Conservation (phyloP, 2,888 invertebrate species). For the Aspidiotus destructor region DNA sequence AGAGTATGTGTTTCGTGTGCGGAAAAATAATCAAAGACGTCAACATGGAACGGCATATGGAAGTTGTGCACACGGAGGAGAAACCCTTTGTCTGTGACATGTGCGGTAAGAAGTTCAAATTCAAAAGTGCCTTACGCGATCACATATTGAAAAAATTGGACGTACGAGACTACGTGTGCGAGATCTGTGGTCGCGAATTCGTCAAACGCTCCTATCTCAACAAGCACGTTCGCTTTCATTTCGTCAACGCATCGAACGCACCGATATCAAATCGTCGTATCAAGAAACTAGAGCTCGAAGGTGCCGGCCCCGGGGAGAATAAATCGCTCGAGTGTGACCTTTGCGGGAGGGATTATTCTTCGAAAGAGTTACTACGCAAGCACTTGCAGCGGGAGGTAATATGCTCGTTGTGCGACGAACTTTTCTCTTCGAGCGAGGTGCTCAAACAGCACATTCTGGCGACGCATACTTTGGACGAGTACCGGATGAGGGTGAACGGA, state of each 20-base stretch:
- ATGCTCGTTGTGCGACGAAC: constrained; percentile 17
- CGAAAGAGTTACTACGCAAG: not conserved
- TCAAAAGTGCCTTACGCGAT: constrained; percentile 18
- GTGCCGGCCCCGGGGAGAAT: not conserved
- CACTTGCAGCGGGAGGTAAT: constrained; percentile 15
- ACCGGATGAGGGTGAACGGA: not conserved
- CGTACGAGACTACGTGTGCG: constrained; percentile 26
- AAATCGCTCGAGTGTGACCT: constrained; percentile 6
- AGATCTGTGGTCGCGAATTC: constrained; percentile 23
- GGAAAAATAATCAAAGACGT: constrained; percentile 25
- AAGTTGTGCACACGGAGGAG: constrained; percentile 18
- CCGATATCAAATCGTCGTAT: not conserved
- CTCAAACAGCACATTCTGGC: constrained; percentile 18
- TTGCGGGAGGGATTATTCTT: constrained; percentile 10
- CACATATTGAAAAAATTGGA: constrained; percentile 20
- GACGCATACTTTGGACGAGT: not conserved
- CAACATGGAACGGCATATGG: constrained; percentile 22
- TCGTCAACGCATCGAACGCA: not conserved
- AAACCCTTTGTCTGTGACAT: constrained; percentile 18
- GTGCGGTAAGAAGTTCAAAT: constrained; percentile 28
- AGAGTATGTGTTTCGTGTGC: constrained; percentile 21
- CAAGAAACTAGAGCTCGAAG: not conserved
- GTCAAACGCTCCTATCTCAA: constrained; percentile 22
- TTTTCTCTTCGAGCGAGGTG: constrained; percentile 19
- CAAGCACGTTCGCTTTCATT: constrained; percentile 16